Percentiles rank a stretch among this genome's conserved stretches.
Conservation (phyloP, 2,797 vertebrate species). For the Centropyge bicolor region DNA sequence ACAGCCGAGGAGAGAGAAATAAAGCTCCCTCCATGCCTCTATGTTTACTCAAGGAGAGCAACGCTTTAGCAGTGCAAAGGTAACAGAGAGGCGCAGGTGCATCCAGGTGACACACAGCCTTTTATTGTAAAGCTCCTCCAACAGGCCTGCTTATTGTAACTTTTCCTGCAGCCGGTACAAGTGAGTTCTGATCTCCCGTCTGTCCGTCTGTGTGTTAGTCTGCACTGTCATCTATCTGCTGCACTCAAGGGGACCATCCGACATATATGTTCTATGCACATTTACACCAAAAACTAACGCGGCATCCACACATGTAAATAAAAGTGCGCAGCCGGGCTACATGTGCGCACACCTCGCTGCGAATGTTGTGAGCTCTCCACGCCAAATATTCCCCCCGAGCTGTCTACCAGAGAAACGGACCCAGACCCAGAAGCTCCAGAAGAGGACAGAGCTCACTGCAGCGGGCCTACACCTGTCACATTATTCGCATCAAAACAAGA, state of each 20-base stretch:
- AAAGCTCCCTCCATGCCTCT: conserved; percentile 55
- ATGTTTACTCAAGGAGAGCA: conserved; percentile 77
- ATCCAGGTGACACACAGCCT: conserved; percentile 59
- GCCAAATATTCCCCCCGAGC: conserved; percentile 75
- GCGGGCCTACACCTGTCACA: conserved; percentile 57
- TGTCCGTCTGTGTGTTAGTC: conserved; percentile 83
- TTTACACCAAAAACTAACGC: conserved; percentile 75
- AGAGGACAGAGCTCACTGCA: conserved; percentile 70
- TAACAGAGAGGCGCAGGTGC: conserved; percentile 58
- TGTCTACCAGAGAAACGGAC: conserved; percentile 72
- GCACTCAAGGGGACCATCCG: conserved; percentile 74
- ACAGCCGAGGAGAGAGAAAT: conserved; percentile 52
- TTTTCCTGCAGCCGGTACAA: conserved; percentile 59
- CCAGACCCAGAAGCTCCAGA: conserved; percentile 66
- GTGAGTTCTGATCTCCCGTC: conserved; percentile 73
- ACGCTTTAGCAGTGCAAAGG: conserved; percentile 54
- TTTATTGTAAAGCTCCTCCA: conserved; percentile 51
- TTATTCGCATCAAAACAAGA: conserved; percentile 79
- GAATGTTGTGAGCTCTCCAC: conserved; percentile 74
- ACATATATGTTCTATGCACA: conserved; percentile 82
- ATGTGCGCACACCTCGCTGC: conserved; percentile 76
- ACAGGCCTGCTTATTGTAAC: conserved; percentile 68
- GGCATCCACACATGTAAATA: conserved; percentile 74
- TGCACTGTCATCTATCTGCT: conserved; percentile 66
- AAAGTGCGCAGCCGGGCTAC: conserved; percentile 76